Base-by-base conservation (phyloP, 1,140 invertebrate species). In the Trichoplusia ni region DNA sequence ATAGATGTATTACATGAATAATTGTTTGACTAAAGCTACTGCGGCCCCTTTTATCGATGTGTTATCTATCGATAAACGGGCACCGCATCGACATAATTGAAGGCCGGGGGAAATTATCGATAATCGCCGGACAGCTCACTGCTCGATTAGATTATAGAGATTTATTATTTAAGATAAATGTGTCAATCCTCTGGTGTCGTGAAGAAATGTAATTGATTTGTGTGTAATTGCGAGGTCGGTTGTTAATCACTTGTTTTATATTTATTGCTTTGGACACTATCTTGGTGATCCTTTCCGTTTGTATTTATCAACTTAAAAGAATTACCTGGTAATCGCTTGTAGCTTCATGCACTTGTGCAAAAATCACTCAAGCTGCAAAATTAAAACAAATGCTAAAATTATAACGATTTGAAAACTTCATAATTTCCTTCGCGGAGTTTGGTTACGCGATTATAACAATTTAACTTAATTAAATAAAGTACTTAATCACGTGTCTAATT, bases 41-140 rank as follows among this genome's bases (percentile, higher is more conserved):
- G 31, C 46, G 47, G 47, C 47, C 47, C 31, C 47, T 51, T 51
- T 51, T 51, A 51, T 51, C 47, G 47, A 51, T 31, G 46, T n/a
- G 29, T 33, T 51, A 51, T 51, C 47, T 33, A 51, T 51, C 47
- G 47, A 51, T 51, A 51, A 49, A 49, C 25, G 13, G 11, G 42
- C 21, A 18, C 46, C 46, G 35, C 47, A 51, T 35, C 47, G 47
- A 33, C 47, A 33, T 14, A 31, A 33, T 33, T 19, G 47, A 51
- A 51, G 47, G 47, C 27, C 47, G 18, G 29, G 16, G 29, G 18
- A 49, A 49, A 49, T 49, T 51, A 51, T 51, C 47, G 29, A 51
- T 51, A 51, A 51, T 51, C 47, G 29, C 16, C 19, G 27, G 46
- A 49, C 46, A 51, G 31, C 47, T 35, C 29, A 35, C 35, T 33